Evolutionary conservation across 2,888 invertebrate genomes (phyloP).

Genomic region (Tethea ocularis): DNA sequence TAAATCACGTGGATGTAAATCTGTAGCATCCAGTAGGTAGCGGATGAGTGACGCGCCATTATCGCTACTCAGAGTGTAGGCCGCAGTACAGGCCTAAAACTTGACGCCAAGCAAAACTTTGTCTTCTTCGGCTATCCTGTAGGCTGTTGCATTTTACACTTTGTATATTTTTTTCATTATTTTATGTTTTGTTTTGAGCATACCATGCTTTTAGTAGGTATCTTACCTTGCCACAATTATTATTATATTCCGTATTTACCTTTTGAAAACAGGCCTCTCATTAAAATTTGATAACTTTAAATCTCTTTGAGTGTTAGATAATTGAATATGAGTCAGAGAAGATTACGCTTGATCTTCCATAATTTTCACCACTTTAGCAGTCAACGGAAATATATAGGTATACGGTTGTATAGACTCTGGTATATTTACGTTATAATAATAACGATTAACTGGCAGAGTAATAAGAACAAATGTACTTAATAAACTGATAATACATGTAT

Average conservation of each 20-base stretch:
- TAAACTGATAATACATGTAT: background rate
- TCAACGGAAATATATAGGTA: background rate
- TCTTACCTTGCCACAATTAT: too few relatives aligned
- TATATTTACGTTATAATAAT: background rate
- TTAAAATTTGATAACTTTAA: background rate
- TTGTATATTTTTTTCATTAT: background rate
- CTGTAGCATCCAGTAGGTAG: constrained; percentile 77
- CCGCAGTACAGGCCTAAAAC: constrained; percentile 63
- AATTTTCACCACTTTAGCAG: background rate
- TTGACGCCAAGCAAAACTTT: constrained; percentile 48
- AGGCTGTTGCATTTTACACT: constrained; percentile 36
- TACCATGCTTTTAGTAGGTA: background rate
- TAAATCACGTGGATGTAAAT: constrained; percentile 82
- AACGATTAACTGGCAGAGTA: background rate
- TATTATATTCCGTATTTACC: too few relatives aligned
- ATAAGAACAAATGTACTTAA: background rate
- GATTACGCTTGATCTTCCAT: background rate
- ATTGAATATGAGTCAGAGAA: background rate
- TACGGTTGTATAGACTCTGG: background rate
- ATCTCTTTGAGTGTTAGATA: background rate
- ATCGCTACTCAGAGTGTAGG: constrained; percentile 59
- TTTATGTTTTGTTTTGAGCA: background rate
- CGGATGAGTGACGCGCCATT: constrained; percentile 82
- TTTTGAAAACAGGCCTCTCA: background rate
- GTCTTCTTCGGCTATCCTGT: constrained; percentile 43